phyloP scores from a whole-genome alignment of 2,797 vertebrate genomes.

The Rachycentron canadum region DNA sequence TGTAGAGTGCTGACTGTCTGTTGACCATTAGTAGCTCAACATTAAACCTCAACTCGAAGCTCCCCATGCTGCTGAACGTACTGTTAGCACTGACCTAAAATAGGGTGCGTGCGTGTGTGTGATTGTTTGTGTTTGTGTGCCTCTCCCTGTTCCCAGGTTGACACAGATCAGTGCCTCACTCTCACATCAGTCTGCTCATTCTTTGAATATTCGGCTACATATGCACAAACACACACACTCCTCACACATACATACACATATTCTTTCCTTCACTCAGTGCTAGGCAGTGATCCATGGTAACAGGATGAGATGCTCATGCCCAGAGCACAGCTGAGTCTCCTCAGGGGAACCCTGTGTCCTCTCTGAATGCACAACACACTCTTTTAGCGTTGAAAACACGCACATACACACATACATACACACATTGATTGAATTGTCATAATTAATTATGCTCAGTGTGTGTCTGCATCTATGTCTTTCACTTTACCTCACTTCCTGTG shows the following conservation, averaged over 20 bases:
- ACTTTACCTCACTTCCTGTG: slow-evolving; percentile 33
- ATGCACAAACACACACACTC: slow-evolving; percentile 35
- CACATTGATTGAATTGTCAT: slow-evolving; percentile 60
- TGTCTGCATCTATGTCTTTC: slow-evolving; percentile 16
- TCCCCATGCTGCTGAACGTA: slow-evolving; percentile 39
- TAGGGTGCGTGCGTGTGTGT: slow-evolving; percentile 22
- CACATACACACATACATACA: slow-evolving; percentile 28
- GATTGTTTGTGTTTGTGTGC: slow-evolving; percentile 35
- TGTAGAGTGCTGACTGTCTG: slow-evolving; percentile 38
- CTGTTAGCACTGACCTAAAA: slow-evolving; percentile 63
- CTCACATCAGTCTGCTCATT: slow-evolving; percentile 74
- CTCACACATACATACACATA: slow-evolving; percentile 62
- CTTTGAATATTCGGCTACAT: slow-evolving; percentile 61
- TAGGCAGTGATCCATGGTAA: slow-evolving; percentile 87
- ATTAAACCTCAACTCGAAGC: slow-evolving; percentile 30
- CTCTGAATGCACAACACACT: slow-evolving; percentile 65
- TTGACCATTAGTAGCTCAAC: slow-evolving; percentile 37
- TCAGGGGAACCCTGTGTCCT: slow-evolving; percentile 82
- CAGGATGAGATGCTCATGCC: slow-evolving; percentile 84
- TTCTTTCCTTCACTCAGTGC: slow-evolving; percentile 67
- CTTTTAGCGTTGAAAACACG: slow-evolving; percentile 48
- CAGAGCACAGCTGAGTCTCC: slow-evolving; percentile 87
- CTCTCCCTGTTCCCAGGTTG: slow-evolving; percentile 65
- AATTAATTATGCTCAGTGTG: slow-evolving; percentile 50
- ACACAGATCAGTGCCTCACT: slow-evolving; percentile 76